Evolutionary conservation across 2,113 vertebrate species (phyloP).

Genomic region (Petrocephalus zakoni): DNA sequence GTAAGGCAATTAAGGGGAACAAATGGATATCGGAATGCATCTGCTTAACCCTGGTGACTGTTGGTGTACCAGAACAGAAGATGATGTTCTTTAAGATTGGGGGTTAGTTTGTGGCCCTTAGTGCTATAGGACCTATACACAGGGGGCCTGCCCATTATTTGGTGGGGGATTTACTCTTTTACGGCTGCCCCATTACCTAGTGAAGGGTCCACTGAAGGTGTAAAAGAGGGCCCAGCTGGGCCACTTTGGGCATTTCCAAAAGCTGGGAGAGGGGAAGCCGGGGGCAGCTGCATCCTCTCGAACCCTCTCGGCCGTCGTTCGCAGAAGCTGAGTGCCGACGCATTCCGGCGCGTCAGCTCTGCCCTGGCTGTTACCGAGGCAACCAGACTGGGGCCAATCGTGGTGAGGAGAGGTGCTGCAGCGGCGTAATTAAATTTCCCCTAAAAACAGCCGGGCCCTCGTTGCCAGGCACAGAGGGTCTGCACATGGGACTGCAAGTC

Average conservation of each 20-base stretch:
- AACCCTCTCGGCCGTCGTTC: not conserved
- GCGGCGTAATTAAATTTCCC: conserved; percentile 7
- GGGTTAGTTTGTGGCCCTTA: not conserved
- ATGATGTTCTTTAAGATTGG: not conserved
- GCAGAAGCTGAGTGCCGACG: not conserved
- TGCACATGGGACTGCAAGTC: not conserved
- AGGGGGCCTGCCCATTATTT: not conserved
- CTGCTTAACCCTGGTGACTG: not conserved
- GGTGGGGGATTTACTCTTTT: not conserved
- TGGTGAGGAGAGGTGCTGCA: not conserved
- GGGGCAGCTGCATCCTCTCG: not conserved
- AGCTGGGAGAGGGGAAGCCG: not conserved
- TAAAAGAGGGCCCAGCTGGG: not conserved
- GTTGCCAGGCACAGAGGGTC: not conserved
- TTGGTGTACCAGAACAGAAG: not conserved
- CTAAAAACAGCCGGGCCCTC: not conserved
- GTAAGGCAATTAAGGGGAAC: conserved; percentile 2
- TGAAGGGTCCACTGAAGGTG: conserved; percentile 26
- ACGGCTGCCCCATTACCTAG: not conserved
- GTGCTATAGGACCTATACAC: not conserved
- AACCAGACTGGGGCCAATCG: conserved; percentile 4
- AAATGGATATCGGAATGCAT: conserved; percentile 1
- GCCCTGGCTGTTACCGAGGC: conserved; percentile 32
- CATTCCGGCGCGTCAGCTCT: conserved; percentile 26
- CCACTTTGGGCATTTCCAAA: not conserved